These are phyloP conservation scores for Timandra comae DNA, from an alignment of 2,888 invertebrate genomes.

Conservation along the genomic window DNA sequence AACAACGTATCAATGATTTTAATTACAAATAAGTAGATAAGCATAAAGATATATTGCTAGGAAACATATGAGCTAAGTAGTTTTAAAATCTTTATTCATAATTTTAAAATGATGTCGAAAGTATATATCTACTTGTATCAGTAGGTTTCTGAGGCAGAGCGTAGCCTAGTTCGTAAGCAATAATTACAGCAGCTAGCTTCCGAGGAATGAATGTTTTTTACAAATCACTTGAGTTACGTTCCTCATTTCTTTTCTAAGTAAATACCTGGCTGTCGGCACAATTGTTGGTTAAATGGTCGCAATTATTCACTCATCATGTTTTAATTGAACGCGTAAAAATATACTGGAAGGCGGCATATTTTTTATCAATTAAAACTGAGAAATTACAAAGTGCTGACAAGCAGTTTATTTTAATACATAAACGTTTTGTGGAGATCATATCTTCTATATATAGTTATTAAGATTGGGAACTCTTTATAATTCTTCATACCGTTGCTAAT, in stretches of 20 bases:
- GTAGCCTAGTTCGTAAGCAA: constrained; percentile 11
- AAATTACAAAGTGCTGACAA: constrained; percentile 15
- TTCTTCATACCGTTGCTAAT: no score
- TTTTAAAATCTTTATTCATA: neutral
- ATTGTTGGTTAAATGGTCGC: constrained; percentile 13
- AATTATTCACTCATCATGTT: constrained; percentile 9
- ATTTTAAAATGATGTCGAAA: neutral
- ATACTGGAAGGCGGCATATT: constrained; percentile 25
- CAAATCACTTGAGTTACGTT: constrained; percentile 14
- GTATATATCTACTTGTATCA: neutral
- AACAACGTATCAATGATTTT: no score
- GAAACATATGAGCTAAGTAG: no score
- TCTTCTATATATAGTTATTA: no score
- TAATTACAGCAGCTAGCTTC: constrained; percentile 19
- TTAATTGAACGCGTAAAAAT: constrained; percentile 18
- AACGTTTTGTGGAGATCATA: neutral
- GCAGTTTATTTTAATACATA: constrained; percentile 9
- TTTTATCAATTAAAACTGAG: constrained; percentile 5
- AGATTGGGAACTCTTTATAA: no score
- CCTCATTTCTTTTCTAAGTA: constrained; percentile 28
- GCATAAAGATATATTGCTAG: no score
- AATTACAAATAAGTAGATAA: no score
- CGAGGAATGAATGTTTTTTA: constrained; percentile 15
- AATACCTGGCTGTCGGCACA: constrained; percentile 17
- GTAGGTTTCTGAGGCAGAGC: constrained; percentile 15